Evolutionary conservation across 2,888 invertebrate genomes (phyloP).

Genomic region (Mantis religiosa): DNA sequence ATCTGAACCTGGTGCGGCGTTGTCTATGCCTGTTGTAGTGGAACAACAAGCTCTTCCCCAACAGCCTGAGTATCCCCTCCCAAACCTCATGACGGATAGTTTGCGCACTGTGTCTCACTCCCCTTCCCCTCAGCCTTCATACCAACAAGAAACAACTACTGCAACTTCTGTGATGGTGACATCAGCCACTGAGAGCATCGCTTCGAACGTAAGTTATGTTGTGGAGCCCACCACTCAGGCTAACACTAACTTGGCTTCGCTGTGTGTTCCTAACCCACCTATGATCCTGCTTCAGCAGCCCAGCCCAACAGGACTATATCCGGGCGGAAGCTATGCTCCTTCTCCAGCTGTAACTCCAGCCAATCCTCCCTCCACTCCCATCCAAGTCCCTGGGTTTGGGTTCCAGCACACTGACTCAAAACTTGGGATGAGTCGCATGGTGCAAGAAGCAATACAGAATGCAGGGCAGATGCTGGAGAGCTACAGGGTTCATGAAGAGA

Average conservation of each 20-base stretch:
- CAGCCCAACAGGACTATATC: background rate
- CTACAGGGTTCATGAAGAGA: background rate
- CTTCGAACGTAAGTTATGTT: background rate
- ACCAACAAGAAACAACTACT: background rate
- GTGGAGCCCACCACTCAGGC: background rate
- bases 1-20: background rate
- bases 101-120: background rate
- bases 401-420: background rate
- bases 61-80: background rate
- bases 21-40: background rate
- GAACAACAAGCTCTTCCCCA: background rate
- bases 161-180: background rate
- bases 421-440: background rate
- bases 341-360: constrained; percentile 31
- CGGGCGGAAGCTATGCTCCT: background rate
- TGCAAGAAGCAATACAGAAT: background rate
- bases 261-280: constrained; percentile 34
- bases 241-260: background rate
- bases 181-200: background rate
- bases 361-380: constrained; percentile 31
- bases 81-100: background rate
- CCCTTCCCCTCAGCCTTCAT: background rate
- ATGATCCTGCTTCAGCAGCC: constrained; percentile 18
- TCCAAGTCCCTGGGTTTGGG: background rate
- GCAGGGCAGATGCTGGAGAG: background rate